phyloP scores from a whole-genome alignment of 2,888 invertebrate species.

The Cantharis rufa region DNA sequence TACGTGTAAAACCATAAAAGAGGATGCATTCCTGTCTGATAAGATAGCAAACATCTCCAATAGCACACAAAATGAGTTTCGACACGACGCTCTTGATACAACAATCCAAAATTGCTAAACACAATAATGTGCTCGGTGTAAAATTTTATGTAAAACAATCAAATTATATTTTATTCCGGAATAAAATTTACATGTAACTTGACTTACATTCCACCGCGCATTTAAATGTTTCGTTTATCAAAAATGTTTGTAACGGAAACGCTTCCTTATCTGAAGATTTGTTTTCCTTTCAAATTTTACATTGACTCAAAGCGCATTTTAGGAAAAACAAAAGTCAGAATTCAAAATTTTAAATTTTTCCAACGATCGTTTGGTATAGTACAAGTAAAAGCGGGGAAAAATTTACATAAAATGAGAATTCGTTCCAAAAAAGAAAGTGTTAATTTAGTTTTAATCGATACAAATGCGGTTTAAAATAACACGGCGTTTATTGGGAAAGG shows the following conservation, averaged over 20 bases:
- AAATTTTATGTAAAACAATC: neutral
- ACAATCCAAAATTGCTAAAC: neutral
- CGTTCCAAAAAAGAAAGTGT: neutral
- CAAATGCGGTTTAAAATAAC: neutral
- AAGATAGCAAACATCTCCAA: neutral
- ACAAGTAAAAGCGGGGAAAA: neutral
- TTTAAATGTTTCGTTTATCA: neutral
- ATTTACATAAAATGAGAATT: neutral
- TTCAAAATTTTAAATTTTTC: neutral
- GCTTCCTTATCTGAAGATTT: neutral
- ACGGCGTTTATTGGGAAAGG: neutral
- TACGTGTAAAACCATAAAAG: neutral
- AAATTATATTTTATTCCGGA: neutral
- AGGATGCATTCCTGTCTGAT: neutral
- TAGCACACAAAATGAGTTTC: neutral
- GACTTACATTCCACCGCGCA: neutral
- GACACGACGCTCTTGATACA: neutral
- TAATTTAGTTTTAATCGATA: neutral
- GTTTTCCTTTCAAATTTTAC: neutral
- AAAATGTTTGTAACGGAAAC: neutral
- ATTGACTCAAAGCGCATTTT: neutral
- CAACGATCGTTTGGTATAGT: neutral
- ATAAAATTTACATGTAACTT: neutral
- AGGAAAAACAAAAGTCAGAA: neutral
- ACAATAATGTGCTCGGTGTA: neutral